Evolutionary conservation across 2,797 vertebrate species (phyloP).

Genomic region (Typhlichthys subterraneus): DNA sequence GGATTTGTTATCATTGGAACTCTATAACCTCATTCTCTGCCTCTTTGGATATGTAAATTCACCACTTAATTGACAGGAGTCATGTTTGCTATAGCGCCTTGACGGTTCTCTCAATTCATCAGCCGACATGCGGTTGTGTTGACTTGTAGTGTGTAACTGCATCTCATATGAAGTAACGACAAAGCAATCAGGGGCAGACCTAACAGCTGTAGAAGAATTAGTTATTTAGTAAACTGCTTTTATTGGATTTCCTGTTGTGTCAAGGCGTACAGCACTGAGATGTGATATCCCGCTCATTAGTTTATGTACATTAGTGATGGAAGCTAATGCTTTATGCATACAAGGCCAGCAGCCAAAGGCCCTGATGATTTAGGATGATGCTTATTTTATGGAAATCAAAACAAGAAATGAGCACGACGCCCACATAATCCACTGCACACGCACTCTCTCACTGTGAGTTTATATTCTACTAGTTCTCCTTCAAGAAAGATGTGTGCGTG

Average conservation of each 20-base stretch:
- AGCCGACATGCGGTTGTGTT: conserved; percentile 46
- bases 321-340: conserved; percentile 79
- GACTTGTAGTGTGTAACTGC: conserved; percentile 48
- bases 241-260: conserved; percentile 75
- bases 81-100: conserved; percentile 55
- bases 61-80: conserved; percentile 47
- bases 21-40: conserved; percentile 58
- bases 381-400: conserved; percentile 82
- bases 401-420: conserved; percentile 59
- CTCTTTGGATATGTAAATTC: conserved; percentile 63
- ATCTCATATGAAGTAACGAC: conserved; percentile 45
- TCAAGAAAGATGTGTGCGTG: conserved; percentile 23
- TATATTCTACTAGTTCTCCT: conserved; percentile 16
- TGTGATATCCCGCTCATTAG: conserved; percentile 74
- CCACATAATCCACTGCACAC: conserved; percentile 28
- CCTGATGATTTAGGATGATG: conserved; percentile 77
- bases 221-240: conserved; percentile 67
- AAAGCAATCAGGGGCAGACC: conserved; percentile 53
- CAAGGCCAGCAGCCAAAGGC: conserved; percentile 61
- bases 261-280: conserved; percentile 41
- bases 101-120: conserved; percentile 57
- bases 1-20: conserved; percentile 58
- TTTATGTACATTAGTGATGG: conserved; percentile 74
- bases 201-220: conserved; percentile 49
- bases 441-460: conserved; percentile 1